Evolutionary conservation across 2,113 vertebrate genomes (phyloP), one percentile per base, ranked within the genome.

Genomic region (Pardalotus punctatus): DNA sequence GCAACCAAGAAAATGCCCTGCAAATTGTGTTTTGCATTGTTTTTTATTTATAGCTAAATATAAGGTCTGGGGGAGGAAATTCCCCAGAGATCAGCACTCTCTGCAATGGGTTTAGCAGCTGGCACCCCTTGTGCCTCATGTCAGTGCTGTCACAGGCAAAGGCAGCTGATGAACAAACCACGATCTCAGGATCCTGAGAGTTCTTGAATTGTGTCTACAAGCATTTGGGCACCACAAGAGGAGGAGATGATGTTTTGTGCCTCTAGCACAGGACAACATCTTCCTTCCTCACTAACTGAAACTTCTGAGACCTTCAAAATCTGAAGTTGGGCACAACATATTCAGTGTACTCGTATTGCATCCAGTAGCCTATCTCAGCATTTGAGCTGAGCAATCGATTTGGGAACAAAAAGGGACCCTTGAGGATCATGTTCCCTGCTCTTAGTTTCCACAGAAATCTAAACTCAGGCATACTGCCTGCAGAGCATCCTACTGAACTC

Each of bases 251-350:
- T 58, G 38, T 4, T 56, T 28, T 69, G 53, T 51, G 71, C n/a
- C 40, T 64, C 28, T 31, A 60, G 16, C 48, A 45, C 0, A 1
- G 43, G 35, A 16, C 20, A 50, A 12, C 0, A 0, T 76, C 51
- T 85, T 58, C 40, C 36, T 78, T 73, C 53, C 25, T n/a, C 42
- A 28, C 40, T 60, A 43, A 35, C 13, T 35, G 36, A 76, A 90
- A 67, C 48, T 64, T 47, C 56, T 19, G 48, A 74, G 38, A 66
- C 43, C 38, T 82, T 47, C 29, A 17, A 38, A 82, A 43, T 21
- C 40, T 58, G 43, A 64, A 43, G 24, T 0, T 19, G 23, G 43
- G 54, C 12, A 29, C 27, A 60, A 47, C 1, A 11, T 21, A 38
- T 45, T 70, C 12, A 14, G 14, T 2, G 8, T 43, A 14, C 60